Base-by-base conservation (phyloP, 2,113 vertebrate species). In the Oplegnathus fasciatus region DNA sequence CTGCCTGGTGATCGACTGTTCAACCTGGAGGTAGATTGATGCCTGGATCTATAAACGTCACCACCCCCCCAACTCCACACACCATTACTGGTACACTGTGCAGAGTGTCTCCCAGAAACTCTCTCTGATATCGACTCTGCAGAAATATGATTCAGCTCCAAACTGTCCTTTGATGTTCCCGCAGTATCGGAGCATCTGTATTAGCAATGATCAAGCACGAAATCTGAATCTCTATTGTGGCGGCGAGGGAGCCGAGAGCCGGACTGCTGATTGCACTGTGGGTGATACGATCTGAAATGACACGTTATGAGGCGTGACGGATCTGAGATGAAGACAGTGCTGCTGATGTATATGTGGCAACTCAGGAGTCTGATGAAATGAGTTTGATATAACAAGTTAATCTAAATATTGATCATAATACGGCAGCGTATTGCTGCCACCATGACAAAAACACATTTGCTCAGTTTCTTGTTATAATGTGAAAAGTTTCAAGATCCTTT, bases 211-310 rank as follows among this genome's bases (percentile, higher is more conserved):
- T 60, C 37, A 10, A 74, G 69, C 66, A 80, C 2, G 8, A 78
- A 65, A 79, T 87, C 50, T 44, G 37, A 80, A 46, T 68, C 14
- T 66, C 26, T 54, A 4, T 10, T 42, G 64, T 58, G n/a, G 64
- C 9, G 5, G 32, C 37, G 1, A 4, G 8, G 26, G 20, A 61
- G 78, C 57, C 2, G 34, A 65, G 3, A 79, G 66, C 42, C 8
- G 9, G 75, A 78, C 68, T 78, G 85, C 87, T 88, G 90, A 88
- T 80, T 85, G 88, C 78, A 82, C 85, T 84, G 83, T 70, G 80
- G 73, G 34, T 58, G 73, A 85, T 75, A 58, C 9, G 24, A 86
- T 78, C 88, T 46, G 11, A 52, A 57, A 81, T 70, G 85, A 74
- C 44, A 67, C 58, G 79, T 80, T 42, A 80, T 82, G 82, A 84